phyloP scores from a whole-genome alignment of 1,140 invertebrate genomes.

The Drosophila serrata region DNA sequence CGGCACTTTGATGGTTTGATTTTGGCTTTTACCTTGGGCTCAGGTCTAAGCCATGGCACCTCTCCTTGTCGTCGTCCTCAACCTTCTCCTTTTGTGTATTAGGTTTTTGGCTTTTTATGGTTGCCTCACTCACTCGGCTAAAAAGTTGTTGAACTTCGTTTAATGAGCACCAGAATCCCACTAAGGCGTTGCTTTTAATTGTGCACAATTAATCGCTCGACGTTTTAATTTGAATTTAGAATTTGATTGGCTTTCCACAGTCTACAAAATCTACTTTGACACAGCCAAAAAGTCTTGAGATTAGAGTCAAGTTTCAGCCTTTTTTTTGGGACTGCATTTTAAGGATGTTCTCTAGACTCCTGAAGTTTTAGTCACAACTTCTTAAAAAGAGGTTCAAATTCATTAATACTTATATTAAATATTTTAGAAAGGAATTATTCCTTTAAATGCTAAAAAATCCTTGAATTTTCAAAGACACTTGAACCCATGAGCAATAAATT shows the following conservation, averaged over 20 bases:
- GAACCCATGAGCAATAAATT: neutral
- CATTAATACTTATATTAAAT: neutral
- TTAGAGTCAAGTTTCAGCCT: slow-evolving; percentile 3
- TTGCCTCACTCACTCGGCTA: slow-evolving; percentile 13
- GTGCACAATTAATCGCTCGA: slow-evolving; percentile 63
- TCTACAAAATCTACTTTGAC: too few relatives aligned
- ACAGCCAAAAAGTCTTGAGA: neutral
- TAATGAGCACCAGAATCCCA: slow-evolving; percentile 61
- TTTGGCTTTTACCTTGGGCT: slow-evolving; percentile 40
- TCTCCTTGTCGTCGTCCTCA: slow-evolving; percentile 24
- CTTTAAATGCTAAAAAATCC: too few relatives aligned
- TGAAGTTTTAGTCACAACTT: neutral
- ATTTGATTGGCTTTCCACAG: slow-evolving; percentile 49
- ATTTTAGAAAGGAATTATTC: too few relatives aligned
- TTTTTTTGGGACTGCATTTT: neutral
- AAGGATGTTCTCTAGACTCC: neutral
- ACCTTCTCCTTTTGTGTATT: slow-evolving; percentile 26
- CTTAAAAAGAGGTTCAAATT: neutral
- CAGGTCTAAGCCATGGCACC: neutral
- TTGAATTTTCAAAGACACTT: neutral
- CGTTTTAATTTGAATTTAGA: slow-evolving; percentile 53
- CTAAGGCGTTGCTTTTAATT: slow-evolving; percentile 64
- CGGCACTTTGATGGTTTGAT: slow-evolving; percentile 77
- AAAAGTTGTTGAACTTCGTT: slow-evolving; percentile 64
- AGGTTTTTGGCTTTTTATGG: slow-evolving; percentile 45